These are phyloP conservation scores for Drosophila mimetica DNA, from an alignment of 2,888 invertebrate species.

Conservation along the genomic window DNA sequence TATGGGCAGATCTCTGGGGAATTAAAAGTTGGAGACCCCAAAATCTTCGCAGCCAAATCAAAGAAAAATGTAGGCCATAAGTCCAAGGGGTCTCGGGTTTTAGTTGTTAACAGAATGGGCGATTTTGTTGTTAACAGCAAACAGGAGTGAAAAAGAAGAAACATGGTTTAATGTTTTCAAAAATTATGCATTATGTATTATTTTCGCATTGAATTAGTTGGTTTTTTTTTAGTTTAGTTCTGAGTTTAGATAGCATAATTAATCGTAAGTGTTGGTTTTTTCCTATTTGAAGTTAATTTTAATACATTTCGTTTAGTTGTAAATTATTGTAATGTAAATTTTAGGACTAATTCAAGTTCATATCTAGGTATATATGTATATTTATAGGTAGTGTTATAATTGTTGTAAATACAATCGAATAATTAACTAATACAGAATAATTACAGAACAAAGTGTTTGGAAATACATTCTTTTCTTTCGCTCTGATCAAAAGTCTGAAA, in stretches of 20 bases:
- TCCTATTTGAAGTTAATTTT: slow-evolving; percentile 67
- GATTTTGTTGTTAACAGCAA: slow-evolving; percentile 18
- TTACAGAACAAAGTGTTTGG: slow-evolving; percentile 64
- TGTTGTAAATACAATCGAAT: slow-evolving; percentile 71
- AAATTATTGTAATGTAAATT: slow-evolving; percentile 68
- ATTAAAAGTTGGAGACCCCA: slow-evolving; percentile 14
- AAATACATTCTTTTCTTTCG: slow-evolving; percentile 35
- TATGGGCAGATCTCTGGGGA: slow-evolving; percentile 36
- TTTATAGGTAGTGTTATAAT: slow-evolving; percentile 58
- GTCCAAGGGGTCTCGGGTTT: slow-evolving; percentile 27
- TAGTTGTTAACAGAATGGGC: slow-evolving; percentile 46
- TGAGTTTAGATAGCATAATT: slow-evolving; percentile 67
- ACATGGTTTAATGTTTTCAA: slow-evolving; percentile 55
- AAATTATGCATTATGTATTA: slow-evolving; percentile 74
- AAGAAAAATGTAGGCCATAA: slow-evolving; percentile 50
- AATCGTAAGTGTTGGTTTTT: slow-evolving; percentile 45
- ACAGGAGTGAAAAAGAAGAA: slow-evolving; percentile 29
- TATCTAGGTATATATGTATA: slow-evolving; percentile 47
- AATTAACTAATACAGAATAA: slow-evolving; percentile 66
- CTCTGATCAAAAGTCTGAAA: slow-evolving; percentile 5
- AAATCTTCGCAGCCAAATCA: slow-evolving; percentile 56
- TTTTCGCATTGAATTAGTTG: slow-evolving; percentile 64
- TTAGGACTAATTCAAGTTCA: slow-evolving; percentile 67
- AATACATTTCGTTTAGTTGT: slow-evolving; percentile 75
- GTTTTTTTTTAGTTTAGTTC: slow-evolving; percentile 51